Percentiles rank a stretch among this genome's conserved stretches.
phyloP scores from a whole-genome alignment of 2,113 vertebrate genomes.

The Tenrec ecaudatus region DNA sequence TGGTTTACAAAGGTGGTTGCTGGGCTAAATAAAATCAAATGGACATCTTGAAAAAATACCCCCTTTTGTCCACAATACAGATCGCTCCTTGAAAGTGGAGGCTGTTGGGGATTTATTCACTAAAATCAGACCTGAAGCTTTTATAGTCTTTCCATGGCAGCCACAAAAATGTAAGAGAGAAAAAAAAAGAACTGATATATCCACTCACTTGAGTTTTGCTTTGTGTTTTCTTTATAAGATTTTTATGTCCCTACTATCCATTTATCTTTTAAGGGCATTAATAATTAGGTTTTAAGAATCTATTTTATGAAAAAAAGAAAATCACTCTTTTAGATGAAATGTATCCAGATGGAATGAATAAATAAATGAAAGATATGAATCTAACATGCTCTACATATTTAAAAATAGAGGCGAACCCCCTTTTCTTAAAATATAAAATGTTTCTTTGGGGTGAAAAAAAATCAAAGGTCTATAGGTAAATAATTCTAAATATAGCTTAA shows the following conservation, averaged over 20 bases:
- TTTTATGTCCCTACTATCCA: accelerated
- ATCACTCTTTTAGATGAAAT: background rate
- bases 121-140: constrained; percentile 69
- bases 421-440: constrained; percentile 55
- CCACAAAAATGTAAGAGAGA: background rate
- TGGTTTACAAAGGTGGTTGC: constrained; percentile 72
- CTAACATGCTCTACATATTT: background rate
- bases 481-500: constrained; percentile 15
- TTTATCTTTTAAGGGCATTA: background rate
- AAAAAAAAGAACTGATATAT: constrained; percentile 3
- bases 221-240: background rate
- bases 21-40: constrained; percentile 75
- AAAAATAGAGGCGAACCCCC: constrained; percentile 37
- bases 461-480: background rate
- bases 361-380: background rate
- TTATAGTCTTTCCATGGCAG: background rate
- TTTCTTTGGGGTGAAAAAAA: background rate
- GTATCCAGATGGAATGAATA: background rate
- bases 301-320: background rate
- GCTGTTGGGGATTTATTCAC: constrained; percentile 21
- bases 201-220: background rate
- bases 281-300: background rate
- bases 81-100: constrained; percentile 64
- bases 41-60: constrained; percentile 74
- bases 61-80: constrained; percentile 38